phyloP scores from a whole-genome alignment of 2,888 invertebrate species.

The Melipona beecheii region DNA sequence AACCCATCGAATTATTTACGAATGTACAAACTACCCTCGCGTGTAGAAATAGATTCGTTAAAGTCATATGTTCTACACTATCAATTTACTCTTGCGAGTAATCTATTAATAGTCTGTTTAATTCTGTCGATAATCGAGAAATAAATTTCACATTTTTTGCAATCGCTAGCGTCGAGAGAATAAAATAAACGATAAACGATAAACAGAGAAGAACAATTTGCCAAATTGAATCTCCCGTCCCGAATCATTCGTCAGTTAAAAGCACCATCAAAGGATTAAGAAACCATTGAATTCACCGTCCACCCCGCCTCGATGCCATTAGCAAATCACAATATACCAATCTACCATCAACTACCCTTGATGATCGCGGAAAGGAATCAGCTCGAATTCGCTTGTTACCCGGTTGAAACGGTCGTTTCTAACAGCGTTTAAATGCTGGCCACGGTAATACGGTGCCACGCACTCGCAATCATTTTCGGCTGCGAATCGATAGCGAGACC shows the following conservation, averaged over 20 bases:
- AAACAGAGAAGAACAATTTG: too few species aligned
- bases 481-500: slow-evolving; percentile 38
- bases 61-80: too few species aligned
- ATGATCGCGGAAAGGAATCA: background rate
- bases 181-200: too few species aligned
- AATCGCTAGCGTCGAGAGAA: too few species aligned
- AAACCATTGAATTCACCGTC: background rate
- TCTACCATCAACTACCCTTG: background rate
- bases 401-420: slow-evolving; percentile 1
- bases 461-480: slow-evolving; percentile 45
- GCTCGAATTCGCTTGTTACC: slow-evolving; percentile 11
- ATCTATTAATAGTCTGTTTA: too few species aligned
- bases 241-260: background rate
- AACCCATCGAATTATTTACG: background rate
- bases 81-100: too few species aligned
- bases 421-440: slow-evolving; percentile 8
- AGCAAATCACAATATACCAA: background rate
- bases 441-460: slow-evolving; percentile 15
- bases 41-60: too few species aligned
- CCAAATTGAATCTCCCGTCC: background rate
- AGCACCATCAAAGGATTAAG: background rate
- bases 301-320: background rate
- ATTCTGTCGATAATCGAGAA: too few species aligned
- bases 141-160: too few species aligned
- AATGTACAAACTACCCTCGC: too few species aligned